Evolutionary conservation across 2,113 vertebrate species (phyloP).

Genomic region (Sorex araneus): DNA sequence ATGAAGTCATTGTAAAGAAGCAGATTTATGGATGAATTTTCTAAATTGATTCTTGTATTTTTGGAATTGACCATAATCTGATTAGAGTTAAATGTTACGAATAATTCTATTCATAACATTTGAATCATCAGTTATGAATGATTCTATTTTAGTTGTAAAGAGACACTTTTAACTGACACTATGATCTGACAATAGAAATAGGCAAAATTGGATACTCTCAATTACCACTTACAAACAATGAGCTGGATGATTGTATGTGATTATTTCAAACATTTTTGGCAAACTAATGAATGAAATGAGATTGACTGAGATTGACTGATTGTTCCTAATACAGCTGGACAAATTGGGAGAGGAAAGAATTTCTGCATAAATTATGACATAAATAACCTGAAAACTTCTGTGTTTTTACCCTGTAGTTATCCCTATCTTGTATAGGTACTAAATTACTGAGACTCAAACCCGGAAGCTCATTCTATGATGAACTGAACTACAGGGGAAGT

Average conservation of each 20-base stretch:
- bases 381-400: neutral
- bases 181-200: neutral
- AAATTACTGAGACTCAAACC: neutral
- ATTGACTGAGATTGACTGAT: neutral
- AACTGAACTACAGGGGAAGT: neutral
- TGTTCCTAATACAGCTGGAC: neutral
- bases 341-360: slow-evolving; percentile 24
- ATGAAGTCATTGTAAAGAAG: neutral
- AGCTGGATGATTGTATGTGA: neutral
- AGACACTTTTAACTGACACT: neutral
- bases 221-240: neutral
- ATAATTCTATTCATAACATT: too few relatives aligned
- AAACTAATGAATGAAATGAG: neutral
- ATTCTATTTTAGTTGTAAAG: neutral
- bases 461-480: neutral
- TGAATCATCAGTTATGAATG: neutral
- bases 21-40: neutral
- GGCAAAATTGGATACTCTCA: neutral
- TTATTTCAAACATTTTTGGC: slow-evolving; percentile 29
- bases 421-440: neutral
- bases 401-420: neutral
- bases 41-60: neutral
- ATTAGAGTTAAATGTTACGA: slow-evolving; percentile 12
- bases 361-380: neutral
- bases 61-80: neutral